Evolutionary conservation across 2,797 vertebrate species (phyloP), one percentile per base, ranked within the genome.

Genomic region (Pagetopsis macropterus): DNA sequence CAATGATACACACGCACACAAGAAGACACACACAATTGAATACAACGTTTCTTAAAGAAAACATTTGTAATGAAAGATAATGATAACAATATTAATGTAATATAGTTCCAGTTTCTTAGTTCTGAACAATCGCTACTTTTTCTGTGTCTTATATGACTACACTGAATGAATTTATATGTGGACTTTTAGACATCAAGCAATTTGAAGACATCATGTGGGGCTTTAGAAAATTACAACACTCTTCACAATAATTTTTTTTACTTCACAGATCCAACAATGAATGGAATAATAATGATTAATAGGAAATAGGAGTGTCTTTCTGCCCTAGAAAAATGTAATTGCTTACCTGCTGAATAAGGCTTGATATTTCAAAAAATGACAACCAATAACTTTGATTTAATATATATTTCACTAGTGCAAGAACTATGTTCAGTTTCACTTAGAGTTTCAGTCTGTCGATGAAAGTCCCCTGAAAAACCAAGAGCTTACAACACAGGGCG

Each of bases 361-460:
- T 27, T 27, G 27, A 27, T 27, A 27, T 27, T 27, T 27, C 27
- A 27, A 27, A 27, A 5, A 27, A 27, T 27, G 27, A 27, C 27
- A 27, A 27, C 27, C 27, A 5, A 27, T 27, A 5, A 27, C 27
- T 27, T 27, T 27, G 27, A 27, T 27, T 27, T 27, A 27, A 27
- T 27, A 27, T 27, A 27, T 27, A 5, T 27, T 91, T 89, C 90
- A 91, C 88, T 1, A 63, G 44, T 52, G 65, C 81, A 76, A 56
- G 76, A 84, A 69, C 61, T 49, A 40, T 88, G 85, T 89, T 91
- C 89, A 87, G 87, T 87, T 91, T 88, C 69, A 63, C 69, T 91
- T 37, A 6, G 74, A 73, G 78, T 76, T 89, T 66, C 64, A 57
- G 76, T 21, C 74, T 76, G 85, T 87, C 85, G 76, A 21, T 72